These are phyloP conservation scores for Nomada fucata DNA, from an alignment of 2,888 invertebrate genomes.

Conservation along the genomic window DNA sequence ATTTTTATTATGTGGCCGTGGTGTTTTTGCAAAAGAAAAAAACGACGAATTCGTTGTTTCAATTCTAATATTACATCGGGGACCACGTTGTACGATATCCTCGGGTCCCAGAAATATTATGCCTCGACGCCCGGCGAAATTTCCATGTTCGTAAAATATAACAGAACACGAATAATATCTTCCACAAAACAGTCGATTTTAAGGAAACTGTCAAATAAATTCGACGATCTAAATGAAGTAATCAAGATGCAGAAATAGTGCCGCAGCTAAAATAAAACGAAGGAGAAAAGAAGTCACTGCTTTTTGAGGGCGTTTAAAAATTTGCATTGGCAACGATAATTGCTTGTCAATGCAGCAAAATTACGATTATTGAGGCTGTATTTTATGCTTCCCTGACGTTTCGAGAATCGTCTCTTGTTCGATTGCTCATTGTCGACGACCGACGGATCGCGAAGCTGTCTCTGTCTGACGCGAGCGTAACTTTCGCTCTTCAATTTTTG, in stretches of 20 bases:
- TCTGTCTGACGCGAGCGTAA: background rate
- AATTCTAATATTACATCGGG: background rate
- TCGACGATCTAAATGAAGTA: constrained; percentile 4
- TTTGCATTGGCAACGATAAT: constrained; percentile 27
- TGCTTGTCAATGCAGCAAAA: constrained; percentile 3
- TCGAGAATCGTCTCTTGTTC: background rate
- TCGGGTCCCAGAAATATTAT: background rate
- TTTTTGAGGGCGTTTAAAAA: background rate
- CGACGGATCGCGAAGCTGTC: constrained; percentile 48
- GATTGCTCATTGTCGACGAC: constrained; percentile 39
- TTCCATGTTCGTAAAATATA: background rate
- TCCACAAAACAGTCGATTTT: background rate
- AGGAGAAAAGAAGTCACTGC: background rate
- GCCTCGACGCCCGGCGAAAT: background rate
- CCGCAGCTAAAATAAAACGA: too few relatives aligned
- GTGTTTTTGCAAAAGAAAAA: constrained; percentile 5
- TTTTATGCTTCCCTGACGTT: constrained; percentile 14
- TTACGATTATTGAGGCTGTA: constrained; percentile 13
- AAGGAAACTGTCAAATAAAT: constrained; percentile 17
- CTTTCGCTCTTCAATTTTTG: constrained; percentile 18
- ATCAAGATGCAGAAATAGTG: background rate
- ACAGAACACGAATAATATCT: too few relatives aligned
- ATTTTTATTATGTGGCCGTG: background rate
- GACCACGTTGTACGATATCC: background rate
- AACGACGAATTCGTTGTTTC: background rate